Evolutionary conservation across 2,113 vertebrate genomes (phyloP).

Genomic region (Catagonus wagneri): DNA sequence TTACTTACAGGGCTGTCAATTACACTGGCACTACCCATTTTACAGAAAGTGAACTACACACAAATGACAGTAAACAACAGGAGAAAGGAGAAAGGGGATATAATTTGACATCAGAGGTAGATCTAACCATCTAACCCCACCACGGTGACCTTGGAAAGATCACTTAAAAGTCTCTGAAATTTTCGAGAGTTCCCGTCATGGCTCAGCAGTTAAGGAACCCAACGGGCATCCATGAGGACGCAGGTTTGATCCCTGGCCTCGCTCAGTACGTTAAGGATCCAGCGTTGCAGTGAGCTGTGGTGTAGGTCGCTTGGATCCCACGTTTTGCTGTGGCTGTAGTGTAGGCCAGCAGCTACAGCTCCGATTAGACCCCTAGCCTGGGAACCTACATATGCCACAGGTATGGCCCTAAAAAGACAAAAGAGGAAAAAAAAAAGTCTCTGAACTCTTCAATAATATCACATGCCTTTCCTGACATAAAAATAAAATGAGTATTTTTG

Average conservation of each 20-base stretch:
- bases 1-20: not conserved
- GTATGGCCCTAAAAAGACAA: too few species aligned
- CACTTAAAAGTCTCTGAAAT: constrained; percentile 17
- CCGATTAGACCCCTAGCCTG: too few species aligned
- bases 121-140: not conserved
- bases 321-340: too few species aligned
- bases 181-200: too few species aligned
- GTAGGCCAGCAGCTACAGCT: too few species aligned
- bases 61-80: not conserved
- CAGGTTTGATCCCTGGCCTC: too few species aligned
- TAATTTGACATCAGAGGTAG: not conserved
- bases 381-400: too few species aligned
- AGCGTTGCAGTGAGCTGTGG: too few species aligned
- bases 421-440: constrained; percentile 22
- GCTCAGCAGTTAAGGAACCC: too few species aligned
- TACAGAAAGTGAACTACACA: not conserved
- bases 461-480: constrained; percentile 22
- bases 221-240: too few species aligned
- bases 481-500: constrained; percentile 22
- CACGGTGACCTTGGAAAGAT: not conserved
- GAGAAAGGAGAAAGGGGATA: not conserved
- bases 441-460: not conserved
- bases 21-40: not conserved
- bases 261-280: too few species aligned
- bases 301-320: too few species aligned